Evolutionary conservation across 1,140 invertebrate genomes (phyloP).

Genomic region (Zaprionus ornatus): DNA sequence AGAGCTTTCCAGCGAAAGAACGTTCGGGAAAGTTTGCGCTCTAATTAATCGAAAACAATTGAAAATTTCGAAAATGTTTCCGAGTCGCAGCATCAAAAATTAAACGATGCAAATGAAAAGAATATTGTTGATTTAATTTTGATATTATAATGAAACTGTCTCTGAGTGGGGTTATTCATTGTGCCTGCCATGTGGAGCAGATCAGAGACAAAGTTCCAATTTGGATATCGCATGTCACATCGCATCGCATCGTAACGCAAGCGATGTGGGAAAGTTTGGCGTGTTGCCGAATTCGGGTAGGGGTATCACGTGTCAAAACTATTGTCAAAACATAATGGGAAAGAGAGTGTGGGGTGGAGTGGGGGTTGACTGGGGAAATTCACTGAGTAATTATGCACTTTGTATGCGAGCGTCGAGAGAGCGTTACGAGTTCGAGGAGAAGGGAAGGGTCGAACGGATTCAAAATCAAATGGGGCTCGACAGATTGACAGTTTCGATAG

Average conservation of each 20-base stretch:
- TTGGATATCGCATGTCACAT: constrained; percentile 6
- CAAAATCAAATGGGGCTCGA: not conserved
- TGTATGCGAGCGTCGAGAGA: not conserved
- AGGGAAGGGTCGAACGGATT: not conserved
- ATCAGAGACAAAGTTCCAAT: not conserved
- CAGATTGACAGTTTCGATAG: not conserved
- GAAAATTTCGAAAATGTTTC: constrained; percentile 15
- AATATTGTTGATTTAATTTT: constrained; percentile 1
- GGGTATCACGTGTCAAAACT: constrained; percentile 5
- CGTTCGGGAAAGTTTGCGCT: not conserved
- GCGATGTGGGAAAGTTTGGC: constrained; percentile 24
- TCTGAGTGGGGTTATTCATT: constrained; percentile 9
- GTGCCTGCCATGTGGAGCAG: constrained; percentile 36
- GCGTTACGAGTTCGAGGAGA: not conserved
- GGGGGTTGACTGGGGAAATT: not conserved
- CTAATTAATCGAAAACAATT: constrained; percentile 42
- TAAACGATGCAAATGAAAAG: constrained; percentile 10
- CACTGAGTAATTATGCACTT: constrained; percentile 6
- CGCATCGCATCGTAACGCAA: not conserved
- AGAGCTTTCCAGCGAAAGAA: not conserved
- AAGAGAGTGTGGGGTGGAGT: not conserved
- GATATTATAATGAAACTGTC: not conserved
- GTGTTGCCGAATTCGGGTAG: not conserved
- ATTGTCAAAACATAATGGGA: constrained; percentile 4
- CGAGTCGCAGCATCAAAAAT: not conserved